Evolutionary conservation across 1,140 invertebrate genomes (phyloP), one percentile per base, ranked within the genome.

Genomic region (Drosophila littoralis): DNA sequence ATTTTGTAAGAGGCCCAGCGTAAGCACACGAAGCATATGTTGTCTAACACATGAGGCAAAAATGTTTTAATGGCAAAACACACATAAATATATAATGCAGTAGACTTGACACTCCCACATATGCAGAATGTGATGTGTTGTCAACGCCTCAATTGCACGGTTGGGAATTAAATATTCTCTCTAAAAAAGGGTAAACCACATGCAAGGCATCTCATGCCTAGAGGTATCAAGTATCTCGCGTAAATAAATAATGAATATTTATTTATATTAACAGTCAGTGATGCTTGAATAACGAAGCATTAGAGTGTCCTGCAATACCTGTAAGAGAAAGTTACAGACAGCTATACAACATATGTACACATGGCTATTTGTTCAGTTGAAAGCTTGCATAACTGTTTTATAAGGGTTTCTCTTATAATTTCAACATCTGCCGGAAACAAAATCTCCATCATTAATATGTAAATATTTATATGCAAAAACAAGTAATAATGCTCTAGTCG

Each of bases 11-110:
- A 17, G 59, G 66, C 51, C 46, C 69, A 59, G 65, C 68, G 85
- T 68, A 77, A 78, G 61, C 63, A 78, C 77, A 85, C 75, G 81
- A 81, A 85, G 78, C 81, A 84, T 68, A 84, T 80, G 74, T 80
- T 77, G 59, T 43, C 43, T 46, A 69, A 80, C 81, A 85, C 65
- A 74, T 63, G 45, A 28, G 10, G 48, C 17, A 22, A 57, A 59
- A 65, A 17, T 36, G 32, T 36, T 48, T 68, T 51, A 58, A 55
- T 35, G 48, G 36, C 60, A 12, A 46, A 36, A 55, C 28, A 42
- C 28, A 28, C 51, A 57, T 57, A 55, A 57, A 71, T 65, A 71
- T 65, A 57, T 35, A 58, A 71, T 71, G 45, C 35, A 50, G 43
- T 35, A 9, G 17, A 42, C 33, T 57, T 42, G 35, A 50, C 36